Percentiles rank a stretch among this genome's conserved stretches.
Conservation (phyloP, 1,140 invertebrate species). For the Seison nebaliae region DNA sequence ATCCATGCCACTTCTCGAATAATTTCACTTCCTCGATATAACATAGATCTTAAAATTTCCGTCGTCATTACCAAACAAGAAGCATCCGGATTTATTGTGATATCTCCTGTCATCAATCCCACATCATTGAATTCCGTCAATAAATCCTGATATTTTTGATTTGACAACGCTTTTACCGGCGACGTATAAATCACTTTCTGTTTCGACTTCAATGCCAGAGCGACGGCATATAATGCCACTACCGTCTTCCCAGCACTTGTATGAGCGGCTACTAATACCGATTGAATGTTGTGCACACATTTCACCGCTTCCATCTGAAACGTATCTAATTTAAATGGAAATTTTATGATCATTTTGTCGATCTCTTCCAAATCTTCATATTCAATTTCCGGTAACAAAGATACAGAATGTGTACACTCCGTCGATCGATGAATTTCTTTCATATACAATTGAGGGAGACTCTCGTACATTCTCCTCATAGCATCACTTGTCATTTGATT, state of each 20-base stretch:
- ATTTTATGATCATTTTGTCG: slow-evolving; percentile 56
- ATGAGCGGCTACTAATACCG: slow-evolving; percentile 87
- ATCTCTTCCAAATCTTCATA: slow-evolving; percentile 35
- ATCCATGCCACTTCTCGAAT: slow-evolving; percentile 99
- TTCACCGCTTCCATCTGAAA: slow-evolving; percentile 91
- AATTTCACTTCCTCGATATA: slow-evolving; percentile 79
- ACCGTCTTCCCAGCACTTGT: slow-evolving; percentile 99
- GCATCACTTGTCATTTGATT: too few species aligned
- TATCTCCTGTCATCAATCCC: slow-evolving; percentile 87
- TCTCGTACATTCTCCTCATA: too few species aligned
- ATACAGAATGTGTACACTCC: slow-evolving; percentile 30
- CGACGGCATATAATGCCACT: slow-evolving; percentile 63
- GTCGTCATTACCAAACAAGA: slow-evolving; percentile 98
- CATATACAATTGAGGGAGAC: too few species aligned
- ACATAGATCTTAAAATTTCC: slow-evolving; percentile 91
- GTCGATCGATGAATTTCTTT: too few species aligned
- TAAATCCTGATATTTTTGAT: slow-evolving; percentile 97
- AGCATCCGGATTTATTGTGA: slow-evolving; percentile 88
- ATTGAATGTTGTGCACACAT: slow-evolving; percentile 85
- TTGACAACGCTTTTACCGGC: slow-evolving; percentile 93
- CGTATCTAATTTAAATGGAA: slow-evolving; percentile 75
- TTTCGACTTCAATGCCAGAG: slow-evolving; percentile 40
- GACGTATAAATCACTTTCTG: slow-evolving; percentile 94
- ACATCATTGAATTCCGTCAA: slow-evolving; percentile 85
- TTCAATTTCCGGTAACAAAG: slow-evolving; percentile 52